Base-by-base conservation (phyloP, 2,888 invertebrate species). In the Poecilobothrus nobilitatus region DNA sequence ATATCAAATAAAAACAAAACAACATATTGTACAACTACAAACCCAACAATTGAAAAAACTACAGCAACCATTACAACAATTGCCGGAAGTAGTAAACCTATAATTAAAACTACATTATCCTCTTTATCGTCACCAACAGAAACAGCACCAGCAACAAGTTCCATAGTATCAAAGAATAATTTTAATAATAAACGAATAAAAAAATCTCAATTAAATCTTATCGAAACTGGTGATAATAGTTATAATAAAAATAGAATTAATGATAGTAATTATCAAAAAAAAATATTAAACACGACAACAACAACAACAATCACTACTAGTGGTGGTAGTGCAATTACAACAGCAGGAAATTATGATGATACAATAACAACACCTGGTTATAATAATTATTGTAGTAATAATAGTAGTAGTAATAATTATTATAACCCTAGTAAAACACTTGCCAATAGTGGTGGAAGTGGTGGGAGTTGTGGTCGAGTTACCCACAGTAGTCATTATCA, bases 331-430 rank as follows among this genome's bases (percentile, higher is more conserved):
- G 27, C 12, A 53, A 18, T 53, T 6, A 15, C 53, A 53, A 53
- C 53, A 53, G 3, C 12, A 18, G 15, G 18, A 53, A 9, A 15
- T 18, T 3, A 1, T 2, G 53, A 18, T n/a, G 53, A 53, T 3
- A 53, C 15, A 53, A 12, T 53, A 18, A 18, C 53, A 53, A 37
- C 68, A 69, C 15, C 68, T 70, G n/a, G 66, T 69, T 37, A 68
- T 72, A 71, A 73, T 74, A 72, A 77, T 74, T 72, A 75, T 75
- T 73, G 73, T 72, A 72, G 37, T 37, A 37, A 37, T 7, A 37
- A 37, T 37, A 37, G 37, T 37, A 10, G 37, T 37, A 37, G 12
- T 37, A 27, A 27, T 27, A 27, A 4, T 27, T 27, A 27, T 27
- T 27, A 5, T 27, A 27, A 27, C 27, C 27, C 27, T 27, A 37